Conservation (phyloP, 2,888 invertebrate species). For the Cotesia congregata region DNA sequence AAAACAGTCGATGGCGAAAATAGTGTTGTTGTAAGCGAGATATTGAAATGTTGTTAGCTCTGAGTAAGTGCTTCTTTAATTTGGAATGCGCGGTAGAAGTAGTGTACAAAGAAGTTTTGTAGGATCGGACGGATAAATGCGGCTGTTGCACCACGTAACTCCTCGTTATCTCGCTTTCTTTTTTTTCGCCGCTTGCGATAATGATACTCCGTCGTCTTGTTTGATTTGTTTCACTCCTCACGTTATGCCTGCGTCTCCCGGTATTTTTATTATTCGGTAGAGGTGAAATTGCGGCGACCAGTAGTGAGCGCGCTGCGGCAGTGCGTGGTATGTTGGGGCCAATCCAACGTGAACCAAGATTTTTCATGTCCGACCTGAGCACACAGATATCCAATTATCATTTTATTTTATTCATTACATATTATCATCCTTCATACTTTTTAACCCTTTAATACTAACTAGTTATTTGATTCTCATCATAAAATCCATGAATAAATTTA, state of each 20-base stretch:
- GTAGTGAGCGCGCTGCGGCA: slow-evolving; percentile 72
- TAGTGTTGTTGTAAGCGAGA: slow-evolving; percentile 50
- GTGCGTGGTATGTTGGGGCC: slow-evolving; percentile 80
- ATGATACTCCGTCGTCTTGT: slow-evolving; percentile 41
- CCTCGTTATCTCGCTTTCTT: slow-evolving; percentile 47
- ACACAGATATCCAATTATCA: slow-evolving; percentile 10
- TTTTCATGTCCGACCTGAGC: slow-evolving; percentile 80
- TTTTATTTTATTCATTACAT: slow-evolving; percentile 8
- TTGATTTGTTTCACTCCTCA: slow-evolving; percentile 36
- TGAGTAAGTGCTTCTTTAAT: slow-evolving; percentile 44
- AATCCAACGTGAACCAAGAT: slow-evolving; percentile 80
- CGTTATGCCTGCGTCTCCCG: slow-evolving; percentile 53
- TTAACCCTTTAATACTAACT: neutral
- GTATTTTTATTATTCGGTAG: slow-evolving; percentile 47
- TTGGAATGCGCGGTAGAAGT: slow-evolving; percentile 42
- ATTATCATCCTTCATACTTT: neutral
- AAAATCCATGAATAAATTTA: neutral
- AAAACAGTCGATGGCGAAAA: slow-evolving; percentile 46
- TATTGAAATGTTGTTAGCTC: slow-evolving; percentile 40
- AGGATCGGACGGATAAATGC: slow-evolving; percentile 64
- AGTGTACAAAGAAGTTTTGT: slow-evolving; percentile 54
- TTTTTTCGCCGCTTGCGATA: slow-evolving; percentile 38
- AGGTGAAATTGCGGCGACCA: slow-evolving; percentile 68
- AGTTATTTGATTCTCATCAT: neutral
- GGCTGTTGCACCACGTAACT: slow-evolving; percentile 54